Conservation (phyloP, 2,113 vertebrate genomes). For the Genyomyrus donnyi region DNA sequence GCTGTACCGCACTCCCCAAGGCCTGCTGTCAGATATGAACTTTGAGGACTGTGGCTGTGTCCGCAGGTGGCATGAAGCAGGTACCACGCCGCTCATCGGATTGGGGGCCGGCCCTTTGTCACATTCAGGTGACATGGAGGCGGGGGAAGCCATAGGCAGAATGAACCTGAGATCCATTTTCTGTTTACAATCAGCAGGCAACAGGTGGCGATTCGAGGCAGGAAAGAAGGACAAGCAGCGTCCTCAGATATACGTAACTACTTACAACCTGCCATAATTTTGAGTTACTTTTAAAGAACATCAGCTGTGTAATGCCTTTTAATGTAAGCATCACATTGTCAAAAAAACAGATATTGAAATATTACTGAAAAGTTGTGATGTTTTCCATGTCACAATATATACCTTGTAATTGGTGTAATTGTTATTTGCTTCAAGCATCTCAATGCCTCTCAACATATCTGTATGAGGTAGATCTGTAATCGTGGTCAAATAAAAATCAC, state of each 20-base stretch:
- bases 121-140: background rate
- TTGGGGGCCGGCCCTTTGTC: background rate
- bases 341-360: background rate
- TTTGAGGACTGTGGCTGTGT: background rate
- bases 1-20: background rate
- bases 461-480: background rate
- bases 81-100: background rate
- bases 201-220: background rate
- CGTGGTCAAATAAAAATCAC: background rate
- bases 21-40: background rate
- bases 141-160: too few relatives aligned
- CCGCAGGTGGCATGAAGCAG: background rate
- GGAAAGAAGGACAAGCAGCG: background rate
- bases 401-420: background rate
- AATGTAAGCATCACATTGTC: background rate
- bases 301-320: background rate
- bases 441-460: background rate
- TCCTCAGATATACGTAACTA: background rate
- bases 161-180: too few relatives aligned
- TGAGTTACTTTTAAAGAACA: background rate
- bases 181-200: background rate
- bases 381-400: background rate
- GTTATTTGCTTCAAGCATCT: background rate
- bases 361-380: background rate
- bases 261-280: background rate